Conservation (phyloP, 2,113 vertebrate genomes). For the Hippocampus comes region DNA sequence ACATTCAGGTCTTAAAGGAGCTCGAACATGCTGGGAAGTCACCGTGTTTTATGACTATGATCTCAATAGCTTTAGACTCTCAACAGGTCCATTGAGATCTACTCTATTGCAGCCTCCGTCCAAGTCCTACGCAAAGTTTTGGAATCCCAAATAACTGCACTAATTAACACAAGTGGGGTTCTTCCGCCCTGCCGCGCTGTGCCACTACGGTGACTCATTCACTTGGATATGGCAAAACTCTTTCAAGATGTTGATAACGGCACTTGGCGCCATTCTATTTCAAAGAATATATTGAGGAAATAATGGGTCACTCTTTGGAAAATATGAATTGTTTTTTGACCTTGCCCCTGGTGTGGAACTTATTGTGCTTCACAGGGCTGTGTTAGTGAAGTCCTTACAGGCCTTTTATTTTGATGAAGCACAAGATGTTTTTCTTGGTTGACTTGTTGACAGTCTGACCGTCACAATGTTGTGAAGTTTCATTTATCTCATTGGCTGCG, state of each 20-base stretch:
- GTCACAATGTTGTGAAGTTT: background rate
- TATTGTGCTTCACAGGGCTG: background rate
- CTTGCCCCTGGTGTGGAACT: background rate
- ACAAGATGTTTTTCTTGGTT: background rate
- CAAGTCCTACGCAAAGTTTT: constrained; percentile 26
- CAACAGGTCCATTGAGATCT: constrained; percentile 39
- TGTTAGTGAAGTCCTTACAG: background rate
- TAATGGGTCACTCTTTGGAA: constrained; percentile 24
- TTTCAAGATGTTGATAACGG: constrained; percentile 21
- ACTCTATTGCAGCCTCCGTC: constrained; percentile 22
- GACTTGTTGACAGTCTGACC: background rate
- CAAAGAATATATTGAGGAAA: constrained; percentile 25
- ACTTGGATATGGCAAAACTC: constrained; percentile 22
- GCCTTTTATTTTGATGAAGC: background rate
- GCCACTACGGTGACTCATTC: constrained; percentile 12
- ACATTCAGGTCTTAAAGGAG: constrained; percentile 6
- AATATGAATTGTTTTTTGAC: background rate
- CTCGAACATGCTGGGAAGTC: constrained; percentile 11
- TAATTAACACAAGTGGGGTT: constrained; percentile 33
- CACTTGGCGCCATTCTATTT: constrained; percentile 13
- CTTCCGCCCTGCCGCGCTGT: constrained; percentile 15
- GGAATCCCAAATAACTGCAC: constrained; percentile 21
- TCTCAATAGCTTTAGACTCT: constrained; percentile 46
- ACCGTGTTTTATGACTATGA: constrained; percentile 48
- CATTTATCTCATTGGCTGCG: background rate